A percentile compares a stretch with the other conserved stretches of the same genome.
Evolutionary conservation across 2,797 vertebrate genomes (phyloP).

Genomic region (Neoniphon sammara): DNA sequence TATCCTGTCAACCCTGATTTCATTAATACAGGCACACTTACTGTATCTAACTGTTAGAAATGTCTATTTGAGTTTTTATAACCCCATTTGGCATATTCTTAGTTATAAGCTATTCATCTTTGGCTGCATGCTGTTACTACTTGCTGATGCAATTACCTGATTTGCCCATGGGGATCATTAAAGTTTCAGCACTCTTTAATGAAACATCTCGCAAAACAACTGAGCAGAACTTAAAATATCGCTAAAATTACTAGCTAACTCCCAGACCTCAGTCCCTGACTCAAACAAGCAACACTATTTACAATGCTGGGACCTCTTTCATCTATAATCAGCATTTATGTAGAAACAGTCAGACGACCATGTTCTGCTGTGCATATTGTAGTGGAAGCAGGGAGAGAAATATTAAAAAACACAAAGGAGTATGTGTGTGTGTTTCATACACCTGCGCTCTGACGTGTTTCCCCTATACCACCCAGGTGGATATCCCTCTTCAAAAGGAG

Average conservation of each 20-base stretch:
- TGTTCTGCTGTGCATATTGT: background rate
- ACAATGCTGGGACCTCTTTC: too few species aligned
- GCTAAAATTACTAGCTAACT: conserved; percentile 11
- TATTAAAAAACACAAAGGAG: too few species aligned
- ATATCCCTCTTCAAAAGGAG: conserved; percentile 50
- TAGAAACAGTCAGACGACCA: background rate
- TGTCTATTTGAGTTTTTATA: background rate
- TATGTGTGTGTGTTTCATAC: conserved; percentile 18
- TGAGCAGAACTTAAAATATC: conserved; percentile 8
- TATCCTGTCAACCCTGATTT: too few species aligned
- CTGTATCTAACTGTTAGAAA: too few species aligned
- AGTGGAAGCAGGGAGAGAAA: background rate
- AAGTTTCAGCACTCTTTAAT: conserved; percentile 22
- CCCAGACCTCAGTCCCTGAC: conserved; percentile 12
- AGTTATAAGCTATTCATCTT: background rate
- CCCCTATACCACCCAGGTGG: conserved; percentile 41
- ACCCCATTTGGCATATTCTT: background rate
- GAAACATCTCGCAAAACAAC: conserved; percentile 18
- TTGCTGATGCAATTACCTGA: background rate
- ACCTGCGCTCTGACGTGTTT: conserved; percentile 36
- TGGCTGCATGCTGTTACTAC: too few species aligned
- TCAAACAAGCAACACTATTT: conserved; percentile 2
- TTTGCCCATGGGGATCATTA: conserved; percentile 19
- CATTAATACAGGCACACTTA: too few species aligned
- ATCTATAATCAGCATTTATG: too few species aligned